Base-by-base conservation (phyloP, 2,797 vertebrate species). In the Ctenosaura bakeri region DNA sequence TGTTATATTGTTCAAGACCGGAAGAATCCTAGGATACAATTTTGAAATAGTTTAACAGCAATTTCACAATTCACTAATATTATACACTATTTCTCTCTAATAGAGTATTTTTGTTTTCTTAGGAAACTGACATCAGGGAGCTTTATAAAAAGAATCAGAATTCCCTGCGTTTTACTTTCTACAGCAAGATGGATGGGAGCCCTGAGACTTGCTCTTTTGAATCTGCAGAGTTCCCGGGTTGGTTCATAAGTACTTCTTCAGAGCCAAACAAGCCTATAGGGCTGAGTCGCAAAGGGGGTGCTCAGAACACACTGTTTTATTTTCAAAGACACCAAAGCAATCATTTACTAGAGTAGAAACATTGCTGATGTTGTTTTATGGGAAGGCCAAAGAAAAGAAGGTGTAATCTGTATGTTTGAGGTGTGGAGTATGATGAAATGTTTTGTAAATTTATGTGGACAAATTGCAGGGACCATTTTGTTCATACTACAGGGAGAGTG, bases 141-240 rank as follows among this genome's bases (percentile, higher is more conserved):
- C 76, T 90, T 12, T 86, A 85, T 16, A n/a, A 42, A 16, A 32
- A 79, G n/a, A 71, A 46, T 1, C 10, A 90, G 50, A 6, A 85
- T 6, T 42, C 42, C 18, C 46, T 20, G 83, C 69, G 38, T 9
- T 90, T 80, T 35, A 85, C 83, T 46, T 90, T 90, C 83, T 90
- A 85, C 83, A 90, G 52, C 64, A 79, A 86, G 50, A 85, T 20
- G 1, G 52, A 86, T 26, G 89, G 83, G 32, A 73, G 42, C 0
- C 64, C 54, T 3, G 83, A 69, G 7, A 90, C 89, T 6, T 90
- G 89, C 52, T 56, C 50, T 56, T 90, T 90, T 59, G 89, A 90
- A 80, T 90, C 89, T 32, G 89, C 89, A 42, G 74, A 69, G 29
- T 90, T 79, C 29, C 89, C 76, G 1, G 89, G 89, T 22, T 90